Conservation (phyloP, 2,113 vertebrate species). For the Ptyas mucosa region DNA sequence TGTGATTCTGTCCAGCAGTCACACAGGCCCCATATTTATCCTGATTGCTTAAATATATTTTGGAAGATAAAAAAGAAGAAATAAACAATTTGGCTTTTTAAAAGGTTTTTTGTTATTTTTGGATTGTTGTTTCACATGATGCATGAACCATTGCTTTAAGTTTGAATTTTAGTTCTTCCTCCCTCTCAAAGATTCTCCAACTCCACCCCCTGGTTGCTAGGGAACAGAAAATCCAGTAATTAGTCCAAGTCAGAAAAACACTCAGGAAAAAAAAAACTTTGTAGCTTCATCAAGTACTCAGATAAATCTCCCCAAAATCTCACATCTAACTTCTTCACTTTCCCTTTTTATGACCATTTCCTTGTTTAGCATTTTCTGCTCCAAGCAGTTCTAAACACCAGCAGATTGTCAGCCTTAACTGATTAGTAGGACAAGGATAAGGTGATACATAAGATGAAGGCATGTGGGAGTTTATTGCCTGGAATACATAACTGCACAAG, state of each 20-base stretch:
- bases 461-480: not conserved
- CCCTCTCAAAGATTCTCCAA: not conserved
- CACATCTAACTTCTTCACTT: not conserved
- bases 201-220: not conserved
- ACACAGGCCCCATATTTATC: not conserved
- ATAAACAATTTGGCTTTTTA: not conserved
- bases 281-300: not conserved
- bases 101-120: not conserved
- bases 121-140: not conserved
- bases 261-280: not conserved
- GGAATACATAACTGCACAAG: not conserved
- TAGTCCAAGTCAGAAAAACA: not conserved
- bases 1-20: not conserved
- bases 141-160: not conserved
- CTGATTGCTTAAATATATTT: not conserved
- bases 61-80: not conserved
- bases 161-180: not conserved
- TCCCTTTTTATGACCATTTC: not conserved
- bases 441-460: not conserved
- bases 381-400: not conserved
- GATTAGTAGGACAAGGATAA: not conserved
- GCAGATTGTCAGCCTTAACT: not conserved
- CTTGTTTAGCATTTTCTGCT: not conserved
- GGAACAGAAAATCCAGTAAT: not conserved
- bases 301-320: not conserved